These are phyloP conservation scores for Rhopilema esculentum DNA, from an alignment of 30 jellyfish, hydroid and myxozoan genomes.

Conservation along the genomic window DNA sequence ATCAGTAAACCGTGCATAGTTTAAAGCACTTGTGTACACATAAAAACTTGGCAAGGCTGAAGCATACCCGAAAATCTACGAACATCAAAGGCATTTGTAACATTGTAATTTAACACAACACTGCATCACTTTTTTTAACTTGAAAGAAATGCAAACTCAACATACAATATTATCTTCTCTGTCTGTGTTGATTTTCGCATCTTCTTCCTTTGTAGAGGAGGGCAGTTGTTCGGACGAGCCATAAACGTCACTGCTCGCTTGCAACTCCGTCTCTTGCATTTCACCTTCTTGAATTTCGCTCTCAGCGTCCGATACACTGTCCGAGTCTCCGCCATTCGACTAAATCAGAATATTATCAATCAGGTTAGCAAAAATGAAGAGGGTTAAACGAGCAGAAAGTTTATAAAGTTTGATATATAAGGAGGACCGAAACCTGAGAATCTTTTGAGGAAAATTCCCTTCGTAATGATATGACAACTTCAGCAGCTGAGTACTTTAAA, in stretches of 20 bases:
- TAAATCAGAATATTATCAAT: neutral
- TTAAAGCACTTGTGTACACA: too few relatives aligned
- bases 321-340: conserved; percentile 35
- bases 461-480: too few relatives aligned
- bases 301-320: conserved; percentile 66
- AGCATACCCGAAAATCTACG: too few relatives aligned
- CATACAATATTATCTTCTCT: conserved; percentile 46
- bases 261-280: conserved; percentile 52
- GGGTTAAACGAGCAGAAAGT: neutral
- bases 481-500: too few relatives aligned
- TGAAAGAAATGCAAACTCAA: neutral
- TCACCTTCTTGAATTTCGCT: conserved; percentile 70
- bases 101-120: neutral
- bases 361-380: neutral
- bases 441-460: too few relatives aligned
- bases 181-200: conserved; percentile 3
- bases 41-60: too few relatives aligned
- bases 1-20: too few relatives aligned
- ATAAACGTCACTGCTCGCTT: conserved; percentile 34
- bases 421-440: too few relatives aligned
- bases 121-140: neutral
- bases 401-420: too few relatives aligned
- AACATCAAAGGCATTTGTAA: too few relatives aligned
- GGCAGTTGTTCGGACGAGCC: conserved; percentile 66
- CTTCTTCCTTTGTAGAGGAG: conserved; percentile 25